phyloP scores from a whole-genome alignment of 2,797 vertebrate genomes.

The Cyclura pinguis region DNA sequence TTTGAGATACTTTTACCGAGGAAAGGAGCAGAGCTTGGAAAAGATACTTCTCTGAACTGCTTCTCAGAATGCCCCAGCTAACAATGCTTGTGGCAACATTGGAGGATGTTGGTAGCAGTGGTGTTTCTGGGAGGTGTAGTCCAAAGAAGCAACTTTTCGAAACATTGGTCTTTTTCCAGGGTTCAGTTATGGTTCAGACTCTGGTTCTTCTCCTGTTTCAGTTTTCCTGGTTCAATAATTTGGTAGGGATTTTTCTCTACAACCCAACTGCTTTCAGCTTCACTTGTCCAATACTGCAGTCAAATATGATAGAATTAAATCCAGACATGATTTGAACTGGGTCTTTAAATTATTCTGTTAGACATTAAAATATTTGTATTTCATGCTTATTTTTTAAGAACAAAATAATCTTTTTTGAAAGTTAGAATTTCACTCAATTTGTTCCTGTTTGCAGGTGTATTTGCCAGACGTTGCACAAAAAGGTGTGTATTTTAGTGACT shows the following conservation, averaged over 20 bases:
- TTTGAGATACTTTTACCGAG: too few species aligned
- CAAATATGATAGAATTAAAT: background rate
- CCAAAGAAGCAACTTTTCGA: too few species aligned
- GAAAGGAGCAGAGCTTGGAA: too few species aligned
- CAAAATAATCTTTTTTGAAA: background rate
- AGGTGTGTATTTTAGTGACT: conserved; percentile 92
- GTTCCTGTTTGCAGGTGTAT: conserved; percentile 86
- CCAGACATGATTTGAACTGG: background rate
- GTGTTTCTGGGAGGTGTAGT: too few species aligned
- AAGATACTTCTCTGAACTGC: too few species aligned
- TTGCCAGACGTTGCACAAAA: conserved; percentile 90
- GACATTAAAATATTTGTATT: background rate
- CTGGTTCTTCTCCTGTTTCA: background rate
- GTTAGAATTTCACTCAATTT: conserved; percentile 30
- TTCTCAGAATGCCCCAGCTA: too few species aligned
- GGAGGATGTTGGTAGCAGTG: too few species aligned
- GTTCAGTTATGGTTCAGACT: too few species aligned
- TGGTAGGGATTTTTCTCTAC: background rate
- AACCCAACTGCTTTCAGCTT: background rate
- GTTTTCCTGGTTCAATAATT: background rate
- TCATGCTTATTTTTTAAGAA: background rate
- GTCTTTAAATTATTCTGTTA: background rate
- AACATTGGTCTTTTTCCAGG: too few species aligned
- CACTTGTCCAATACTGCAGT: background rate
- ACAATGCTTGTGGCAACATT: too few species aligned